Percentiles rank a stretch among this genome's conserved stretches.
These are phyloP conservation scores for Myiozetetes cayanensis DNA, from an alignment of 2,113 vertebrate genomes.

Conservation along the genomic window DNA sequence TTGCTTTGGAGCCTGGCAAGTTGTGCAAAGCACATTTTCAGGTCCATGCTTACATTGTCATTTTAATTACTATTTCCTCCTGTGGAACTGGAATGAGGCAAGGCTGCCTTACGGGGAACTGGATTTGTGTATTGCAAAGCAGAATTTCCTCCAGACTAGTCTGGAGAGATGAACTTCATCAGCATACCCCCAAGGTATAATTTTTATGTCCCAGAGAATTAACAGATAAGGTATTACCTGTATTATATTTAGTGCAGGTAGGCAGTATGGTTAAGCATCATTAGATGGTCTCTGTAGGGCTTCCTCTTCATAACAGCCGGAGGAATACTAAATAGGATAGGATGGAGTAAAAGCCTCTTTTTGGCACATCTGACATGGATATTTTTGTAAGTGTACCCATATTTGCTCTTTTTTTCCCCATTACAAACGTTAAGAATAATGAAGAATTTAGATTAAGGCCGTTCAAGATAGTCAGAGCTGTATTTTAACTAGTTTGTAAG, in stretches of 20 bases:
- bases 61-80: background rate
- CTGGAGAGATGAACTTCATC: background rate
- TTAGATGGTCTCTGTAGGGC: background rate
- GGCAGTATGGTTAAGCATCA: background rate
- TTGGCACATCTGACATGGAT: background rate
- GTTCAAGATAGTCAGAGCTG: background rate
- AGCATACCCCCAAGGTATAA: background rate
- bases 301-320: background rate
- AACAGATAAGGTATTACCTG: background rate
- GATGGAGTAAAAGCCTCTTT: background rate
- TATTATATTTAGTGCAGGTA: background rate
- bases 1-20: background rate
- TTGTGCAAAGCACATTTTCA: background rate
- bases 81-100: background rate
- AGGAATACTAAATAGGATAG: background rate
- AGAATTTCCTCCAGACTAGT: background rate
- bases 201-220: background rate
- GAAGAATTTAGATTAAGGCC: background rate
- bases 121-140: background rate
- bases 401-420: background rate
- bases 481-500: background rate
- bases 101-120: background rate
- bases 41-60: background rate
- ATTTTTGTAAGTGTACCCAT: background rate
- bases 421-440: background rate